These are phyloP conservation scores for Kradibia gibbosae DNA, from an alignment of 1,140 invertebrate genomes.

Conservation along the genomic window DNA sequence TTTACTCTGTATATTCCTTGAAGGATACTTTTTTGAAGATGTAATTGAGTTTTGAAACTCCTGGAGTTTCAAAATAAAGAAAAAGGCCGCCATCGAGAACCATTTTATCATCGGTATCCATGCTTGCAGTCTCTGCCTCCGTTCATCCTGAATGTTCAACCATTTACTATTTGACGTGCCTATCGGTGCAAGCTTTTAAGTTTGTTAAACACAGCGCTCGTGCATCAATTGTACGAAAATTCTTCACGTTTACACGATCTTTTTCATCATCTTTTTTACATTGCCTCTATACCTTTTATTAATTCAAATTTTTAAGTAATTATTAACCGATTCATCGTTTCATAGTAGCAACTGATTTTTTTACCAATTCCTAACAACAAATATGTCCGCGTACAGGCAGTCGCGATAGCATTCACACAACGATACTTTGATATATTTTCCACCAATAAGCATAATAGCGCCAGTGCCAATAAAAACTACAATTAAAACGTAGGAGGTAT, in stretches of 20 bases:
- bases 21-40: neutral
- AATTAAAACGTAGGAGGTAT: no score
- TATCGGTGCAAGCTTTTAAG: neutral
- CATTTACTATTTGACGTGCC: conserved; percentile 1
- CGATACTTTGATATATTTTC: neutral
- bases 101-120: neutral
- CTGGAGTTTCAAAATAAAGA: neutral
- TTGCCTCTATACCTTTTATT: neutral
- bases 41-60: neutral
- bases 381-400: neutral
- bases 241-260: neutral
- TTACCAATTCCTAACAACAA: neutral
- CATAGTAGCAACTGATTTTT: neutral
- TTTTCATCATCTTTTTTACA: no score
- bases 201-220: neutral
- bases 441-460: neutral
- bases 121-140: neutral
- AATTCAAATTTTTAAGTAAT: neutral
- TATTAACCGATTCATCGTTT: neutral
- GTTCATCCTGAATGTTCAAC: neutral
- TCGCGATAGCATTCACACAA: neutral
- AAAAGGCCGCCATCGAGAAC: neutral
- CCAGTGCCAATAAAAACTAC: no score
- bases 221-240: neutral
- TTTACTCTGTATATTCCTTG: neutral